These are phyloP conservation scores for Folsomia candida DNA, from an alignment of 2,888 invertebrate genomes.

Conservation along the genomic window DNA sequence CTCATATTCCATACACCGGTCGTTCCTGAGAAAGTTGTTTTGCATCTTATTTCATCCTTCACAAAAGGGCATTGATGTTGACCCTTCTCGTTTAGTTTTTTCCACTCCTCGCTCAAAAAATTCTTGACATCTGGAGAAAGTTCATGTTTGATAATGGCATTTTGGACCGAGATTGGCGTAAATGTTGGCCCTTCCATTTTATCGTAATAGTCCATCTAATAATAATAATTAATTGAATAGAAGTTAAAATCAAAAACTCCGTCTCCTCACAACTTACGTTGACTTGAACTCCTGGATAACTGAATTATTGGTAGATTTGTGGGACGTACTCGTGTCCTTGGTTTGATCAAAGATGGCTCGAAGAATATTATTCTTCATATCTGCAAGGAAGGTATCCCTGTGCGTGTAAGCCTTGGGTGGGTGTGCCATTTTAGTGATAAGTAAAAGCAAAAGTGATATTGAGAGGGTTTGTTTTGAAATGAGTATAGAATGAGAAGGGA, in stretches of 20 bases:
- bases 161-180: background rate
- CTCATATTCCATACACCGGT: background rate
- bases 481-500: too few species aligned
- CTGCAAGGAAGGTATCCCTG: background rate
- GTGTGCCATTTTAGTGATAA: too few species aligned
- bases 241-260: too few species aligned
- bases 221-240: too few species aligned
- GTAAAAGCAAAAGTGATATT: too few species aligned
- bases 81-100: background rate
- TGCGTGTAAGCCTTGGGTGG: too few species aligned
- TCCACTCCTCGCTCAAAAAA: background rate
- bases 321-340: background rate
- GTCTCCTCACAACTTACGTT: too few species aligned
- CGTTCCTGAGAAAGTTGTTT: background rate
- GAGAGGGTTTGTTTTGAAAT: too few species aligned
- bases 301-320: background rate
- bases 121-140: background rate
- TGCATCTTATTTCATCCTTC: background rate
- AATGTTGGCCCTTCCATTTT: background rate
- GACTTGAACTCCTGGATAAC: background rate
- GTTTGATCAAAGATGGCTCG: background rate
- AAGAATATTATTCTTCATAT: background rate
- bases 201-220: background rate
- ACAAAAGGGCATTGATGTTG: background rate
- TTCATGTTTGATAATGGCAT: background rate